These are phyloP conservation scores for Sphecodes monilicornis DNA, from an alignment of 2,888 invertebrate species.

Conservation along the genomic window DNA sequence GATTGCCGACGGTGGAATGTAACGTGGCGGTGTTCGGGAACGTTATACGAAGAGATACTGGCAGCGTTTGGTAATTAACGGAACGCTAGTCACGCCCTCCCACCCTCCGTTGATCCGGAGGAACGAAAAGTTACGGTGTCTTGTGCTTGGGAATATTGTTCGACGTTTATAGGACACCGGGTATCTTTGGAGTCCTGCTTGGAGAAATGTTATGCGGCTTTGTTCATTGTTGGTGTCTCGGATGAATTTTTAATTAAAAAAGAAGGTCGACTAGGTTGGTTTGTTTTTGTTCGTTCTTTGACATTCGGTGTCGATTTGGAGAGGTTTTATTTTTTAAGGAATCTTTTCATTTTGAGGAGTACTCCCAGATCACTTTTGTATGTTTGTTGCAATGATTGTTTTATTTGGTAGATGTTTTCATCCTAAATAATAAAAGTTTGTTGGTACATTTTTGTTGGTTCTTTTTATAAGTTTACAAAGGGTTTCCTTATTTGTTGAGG, in stretches of 20 bases:
- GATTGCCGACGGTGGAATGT: neutral
- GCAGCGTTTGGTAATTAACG: neutral
- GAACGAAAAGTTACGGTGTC: neutral
- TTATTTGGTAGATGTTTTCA: too few relatives aligned
- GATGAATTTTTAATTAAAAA: neutral
- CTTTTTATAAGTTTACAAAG: too few relatives aligned
- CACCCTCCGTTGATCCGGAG: too few relatives aligned
- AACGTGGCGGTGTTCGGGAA: neutral
- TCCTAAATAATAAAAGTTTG: too few relatives aligned
- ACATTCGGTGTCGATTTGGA: too few relatives aligned
- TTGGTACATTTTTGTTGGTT: too few relatives aligned
- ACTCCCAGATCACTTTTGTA: too few relatives aligned
- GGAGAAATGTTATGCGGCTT: neutral
- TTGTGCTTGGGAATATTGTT: neutral
- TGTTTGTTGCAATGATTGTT: too few relatives aligned
- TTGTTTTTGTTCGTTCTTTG: too few relatives aligned
- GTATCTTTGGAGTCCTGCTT: neutral
- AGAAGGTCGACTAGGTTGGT: neutral
- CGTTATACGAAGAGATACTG: neutral
- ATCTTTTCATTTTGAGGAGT: too few relatives aligned
- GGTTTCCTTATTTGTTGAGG: too few relatives aligned
- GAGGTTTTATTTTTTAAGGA: too few relatives aligned
- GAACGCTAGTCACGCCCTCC: neutral
- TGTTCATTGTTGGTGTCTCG: neutral
- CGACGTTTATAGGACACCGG: neutral